Percentiles rank a stretch among this genome's conserved stretches.
Conservation (phyloP, 2,888 invertebrate genomes). For the Ichneumoninae sp. region DNA sequence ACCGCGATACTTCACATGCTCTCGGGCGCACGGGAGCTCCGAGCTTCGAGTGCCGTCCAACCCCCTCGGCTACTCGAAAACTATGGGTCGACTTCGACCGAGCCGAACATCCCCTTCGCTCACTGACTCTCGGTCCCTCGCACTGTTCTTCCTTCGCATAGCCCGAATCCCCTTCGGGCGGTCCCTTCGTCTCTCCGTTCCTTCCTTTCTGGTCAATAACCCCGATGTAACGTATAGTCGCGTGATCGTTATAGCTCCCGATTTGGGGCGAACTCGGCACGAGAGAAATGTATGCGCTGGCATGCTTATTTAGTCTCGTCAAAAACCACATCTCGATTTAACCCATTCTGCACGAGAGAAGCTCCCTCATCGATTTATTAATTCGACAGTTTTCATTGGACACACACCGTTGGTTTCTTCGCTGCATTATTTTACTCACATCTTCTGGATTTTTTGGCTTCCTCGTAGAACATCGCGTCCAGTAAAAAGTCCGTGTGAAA, state of each 20-base stretch:
- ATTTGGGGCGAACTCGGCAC: neutral
- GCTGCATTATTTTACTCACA: neutral
- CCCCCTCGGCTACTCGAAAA: constrained; percentile 6
- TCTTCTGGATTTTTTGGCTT: too few species aligned
- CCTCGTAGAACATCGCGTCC: too few species aligned
- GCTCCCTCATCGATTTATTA: neutral
- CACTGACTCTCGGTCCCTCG: neutral
- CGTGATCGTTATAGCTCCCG: constrained; percentile 34
- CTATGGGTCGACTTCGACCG: neutral
- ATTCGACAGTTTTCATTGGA: neutral
- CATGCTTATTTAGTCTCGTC: constrained; percentile 25
- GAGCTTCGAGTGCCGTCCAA: constrained; percentile 6
- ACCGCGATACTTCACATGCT: neutral
- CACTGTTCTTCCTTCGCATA: constrained; percentile 29
- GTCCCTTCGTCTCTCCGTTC: constrained; percentile 59
- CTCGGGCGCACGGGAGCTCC: neutral
- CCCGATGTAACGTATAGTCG: constrained; percentile 62
- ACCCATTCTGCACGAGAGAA: constrained; percentile 19
- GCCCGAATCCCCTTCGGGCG: constrained; percentile 32
- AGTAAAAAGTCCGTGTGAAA: too few species aligned
- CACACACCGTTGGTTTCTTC: neutral
- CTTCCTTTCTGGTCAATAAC: constrained; percentile 76
- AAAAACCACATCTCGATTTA: constrained; percentile 31
- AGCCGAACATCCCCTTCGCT: constrained; percentile 16
- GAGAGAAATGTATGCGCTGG: constrained; percentile 6